Percentiles rank a stretch among this genome's conserved stretches.
phyloP scores from a whole-genome alignment of 2,113 vertebrate genomes.

The Arvicanthis niloticus region DNA sequence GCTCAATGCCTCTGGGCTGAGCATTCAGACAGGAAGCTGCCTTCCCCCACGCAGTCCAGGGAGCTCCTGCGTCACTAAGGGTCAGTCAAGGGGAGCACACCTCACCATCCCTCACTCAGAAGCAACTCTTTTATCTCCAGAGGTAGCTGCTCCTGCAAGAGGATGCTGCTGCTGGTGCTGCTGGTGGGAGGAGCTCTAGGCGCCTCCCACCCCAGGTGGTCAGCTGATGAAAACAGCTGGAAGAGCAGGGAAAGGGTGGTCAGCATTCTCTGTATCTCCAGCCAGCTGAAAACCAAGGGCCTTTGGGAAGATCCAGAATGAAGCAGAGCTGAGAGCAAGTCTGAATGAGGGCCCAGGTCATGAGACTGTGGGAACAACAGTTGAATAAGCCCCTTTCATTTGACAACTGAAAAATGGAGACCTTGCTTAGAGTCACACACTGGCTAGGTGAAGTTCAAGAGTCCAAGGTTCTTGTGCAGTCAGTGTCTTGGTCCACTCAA shows the following conservation, averaged over 20 bases:
- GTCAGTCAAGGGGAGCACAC: not conserved
- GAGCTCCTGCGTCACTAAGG: not conserved
- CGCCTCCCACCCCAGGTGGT: rapidly evolving
- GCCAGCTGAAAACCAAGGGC: not conserved
- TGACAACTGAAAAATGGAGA: conserved; percentile 14
- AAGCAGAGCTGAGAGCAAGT: not conserved
- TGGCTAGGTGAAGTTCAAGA: not conserved
- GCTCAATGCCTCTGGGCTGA: not conserved
- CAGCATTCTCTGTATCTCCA: not conserved
- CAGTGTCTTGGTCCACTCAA: not conserved
- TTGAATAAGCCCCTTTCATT: not conserved
- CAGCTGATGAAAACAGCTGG: not conserved
- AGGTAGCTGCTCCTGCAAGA: not conserved
- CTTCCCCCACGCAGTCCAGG: not conserved
- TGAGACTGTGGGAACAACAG: not conserved
- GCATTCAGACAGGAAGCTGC: not conserved
- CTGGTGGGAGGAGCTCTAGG: not conserved
- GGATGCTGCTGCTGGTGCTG: rapidly evolving
- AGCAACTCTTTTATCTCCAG: not conserved
- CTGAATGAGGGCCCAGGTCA: not conserved
- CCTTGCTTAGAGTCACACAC: not conserved
- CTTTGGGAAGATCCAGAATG: not conserved
- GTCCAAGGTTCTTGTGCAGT: no score
- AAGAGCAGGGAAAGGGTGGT: not conserved
- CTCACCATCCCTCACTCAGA: not conserved